Percentiles rank a stretch among this genome's conserved stretches.
Evolutionary conservation across 2,113 vertebrate species (phyloP).

Genomic region (Thymallus thymallus): DNA sequence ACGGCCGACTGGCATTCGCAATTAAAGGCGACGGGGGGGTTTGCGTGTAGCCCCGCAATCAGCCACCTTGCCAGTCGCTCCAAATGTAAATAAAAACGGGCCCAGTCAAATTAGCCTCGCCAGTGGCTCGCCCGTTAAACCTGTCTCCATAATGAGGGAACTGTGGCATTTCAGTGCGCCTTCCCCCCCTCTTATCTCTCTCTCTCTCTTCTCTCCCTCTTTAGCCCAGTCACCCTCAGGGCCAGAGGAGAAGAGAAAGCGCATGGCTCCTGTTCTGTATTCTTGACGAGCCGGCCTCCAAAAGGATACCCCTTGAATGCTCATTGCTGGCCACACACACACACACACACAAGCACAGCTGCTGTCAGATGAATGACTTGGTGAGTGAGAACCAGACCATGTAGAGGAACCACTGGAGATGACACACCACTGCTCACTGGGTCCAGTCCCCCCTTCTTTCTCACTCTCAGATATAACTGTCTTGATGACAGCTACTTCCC

Average conservation of each 20-base stretch:
- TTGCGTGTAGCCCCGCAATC: not conserved
- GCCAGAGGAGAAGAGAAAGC: not conserved
- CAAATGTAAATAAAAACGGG: conserved; percentile 1
- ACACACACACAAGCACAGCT: conserved; percentile 9
- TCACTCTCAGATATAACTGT: not conserved
- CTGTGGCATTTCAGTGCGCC: too few relatives aligned
- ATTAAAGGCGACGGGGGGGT: conserved; percentile 1
- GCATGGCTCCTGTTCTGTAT: not conserved
- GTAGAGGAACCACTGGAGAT: not conserved
- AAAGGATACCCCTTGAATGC: not conserved
- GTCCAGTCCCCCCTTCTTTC: not conserved
- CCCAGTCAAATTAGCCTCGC: conserved; percentile 7
- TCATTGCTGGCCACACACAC: not conserved
- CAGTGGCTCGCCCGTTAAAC: conserved; percentile 3
- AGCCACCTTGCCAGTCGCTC: not conserved
- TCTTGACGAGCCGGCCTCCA: not conserved
- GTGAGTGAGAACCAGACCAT: not conserved
- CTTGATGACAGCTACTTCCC: conserved; percentile 9
- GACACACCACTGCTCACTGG: conserved; percentile 8
- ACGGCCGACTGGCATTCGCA: conserved; percentile 10
- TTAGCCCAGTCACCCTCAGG: not conserved
- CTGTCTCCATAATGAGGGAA: conserved; percentile 14
- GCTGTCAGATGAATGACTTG: conserved; percentile 6
- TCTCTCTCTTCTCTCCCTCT: not conserved
- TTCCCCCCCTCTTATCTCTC: not conserved